A percentile compares a stretch with the other conserved stretches of the same genome.
Conservation (phyloP, 2,113 vertebrate genomes). For the Ictidomys tridecemlineatus region DNA sequence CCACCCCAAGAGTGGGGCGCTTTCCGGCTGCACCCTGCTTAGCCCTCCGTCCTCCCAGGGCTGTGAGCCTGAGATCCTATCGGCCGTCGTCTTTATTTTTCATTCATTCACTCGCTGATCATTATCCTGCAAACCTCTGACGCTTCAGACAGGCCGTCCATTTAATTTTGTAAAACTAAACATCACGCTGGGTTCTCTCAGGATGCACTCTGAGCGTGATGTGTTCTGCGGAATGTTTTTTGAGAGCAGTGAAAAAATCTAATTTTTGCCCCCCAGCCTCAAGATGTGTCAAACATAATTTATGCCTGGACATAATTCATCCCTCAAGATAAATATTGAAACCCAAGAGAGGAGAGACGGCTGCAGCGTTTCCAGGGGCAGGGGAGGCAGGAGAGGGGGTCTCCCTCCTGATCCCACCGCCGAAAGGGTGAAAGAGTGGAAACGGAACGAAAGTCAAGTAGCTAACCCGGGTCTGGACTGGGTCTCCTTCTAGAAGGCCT, state of each 20-base stretch:
- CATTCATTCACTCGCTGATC: constrained; percentile 34
- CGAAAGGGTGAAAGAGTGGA: constrained; percentile 55
- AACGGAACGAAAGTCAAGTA: constrained; percentile 74
- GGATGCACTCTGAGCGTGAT: constrained; percentile 40
- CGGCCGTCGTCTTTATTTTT: background rate
- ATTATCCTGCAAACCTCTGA: constrained; percentile 39
- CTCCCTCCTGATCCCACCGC: constrained; percentile 63
- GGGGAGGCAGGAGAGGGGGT: background rate
- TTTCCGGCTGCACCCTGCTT: background rate
- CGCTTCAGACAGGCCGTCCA: constrained; percentile 59
- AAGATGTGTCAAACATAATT: constrained; percentile 87
- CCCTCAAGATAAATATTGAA: constrained; percentile 88
- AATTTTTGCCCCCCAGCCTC: constrained; percentile 68
- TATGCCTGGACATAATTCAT: constrained; percentile 85
- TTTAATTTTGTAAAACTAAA: constrained; percentile 74
- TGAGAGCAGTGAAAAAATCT: constrained; percentile 77
- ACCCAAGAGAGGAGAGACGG: constrained; percentile 82
- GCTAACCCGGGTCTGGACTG: constrained; percentile 75
- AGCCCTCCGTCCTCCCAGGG: background rate
- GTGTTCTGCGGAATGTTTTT: constrained; percentile 82
- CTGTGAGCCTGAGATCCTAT: background rate
- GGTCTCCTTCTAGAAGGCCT: constrained; percentile 79
- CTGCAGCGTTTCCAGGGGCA: constrained; percentile 76
- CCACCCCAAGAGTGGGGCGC: no score
- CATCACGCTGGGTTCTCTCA: constrained; percentile 60